Evolutionary conservation across 1,140 invertebrate species (phyloP).

Genomic region (Euborellia annulipes): DNA sequence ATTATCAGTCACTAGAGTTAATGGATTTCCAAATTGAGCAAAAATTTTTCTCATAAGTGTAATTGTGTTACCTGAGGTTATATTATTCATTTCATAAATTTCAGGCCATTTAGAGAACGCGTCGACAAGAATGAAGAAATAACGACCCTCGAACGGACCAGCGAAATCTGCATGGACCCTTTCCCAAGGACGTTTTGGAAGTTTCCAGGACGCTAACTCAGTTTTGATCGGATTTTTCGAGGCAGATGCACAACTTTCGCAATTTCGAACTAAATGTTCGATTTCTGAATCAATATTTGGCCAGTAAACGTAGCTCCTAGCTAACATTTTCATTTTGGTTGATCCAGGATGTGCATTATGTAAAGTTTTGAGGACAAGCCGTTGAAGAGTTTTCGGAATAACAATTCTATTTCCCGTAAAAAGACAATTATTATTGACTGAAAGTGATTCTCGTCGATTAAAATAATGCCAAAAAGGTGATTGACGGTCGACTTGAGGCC

Average conservation of each 20-base stretch:
- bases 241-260: no score
- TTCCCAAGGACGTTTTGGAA: conserved; percentile 1
- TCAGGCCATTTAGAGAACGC: conserved; percentile 17
- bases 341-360: conserved; percentile 20
- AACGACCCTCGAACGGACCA: conserved; percentile 10
- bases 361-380: conserved; percentile 8
- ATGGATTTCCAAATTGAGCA: conserved; percentile 21
- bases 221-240: no score
- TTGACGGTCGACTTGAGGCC: not conserved
- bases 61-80: conserved; percentile 14
- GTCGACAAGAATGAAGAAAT: conserved; percentile 17
- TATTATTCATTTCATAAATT: conserved; percentile 5
- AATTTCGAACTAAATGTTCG: not conserved
- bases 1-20: conserved; percentile 24
- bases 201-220: not conserved
- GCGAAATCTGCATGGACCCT: conserved; percentile 16
- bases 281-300: conserved; percentile 21
- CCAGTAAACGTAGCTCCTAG: conserved; percentile 22
- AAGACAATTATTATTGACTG: not conserved
- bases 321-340: conserved; percentile 23
- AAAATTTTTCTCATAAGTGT: conserved; percentile 19
- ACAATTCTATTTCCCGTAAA: not conserved
- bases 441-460: not conserved
- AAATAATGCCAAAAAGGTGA: not conserved
- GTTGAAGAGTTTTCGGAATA: not conserved